These are phyloP conservation scores for Gari tellinella DNA, from an alignment of 2,888 invertebrate species.

Conservation along the genomic window DNA sequence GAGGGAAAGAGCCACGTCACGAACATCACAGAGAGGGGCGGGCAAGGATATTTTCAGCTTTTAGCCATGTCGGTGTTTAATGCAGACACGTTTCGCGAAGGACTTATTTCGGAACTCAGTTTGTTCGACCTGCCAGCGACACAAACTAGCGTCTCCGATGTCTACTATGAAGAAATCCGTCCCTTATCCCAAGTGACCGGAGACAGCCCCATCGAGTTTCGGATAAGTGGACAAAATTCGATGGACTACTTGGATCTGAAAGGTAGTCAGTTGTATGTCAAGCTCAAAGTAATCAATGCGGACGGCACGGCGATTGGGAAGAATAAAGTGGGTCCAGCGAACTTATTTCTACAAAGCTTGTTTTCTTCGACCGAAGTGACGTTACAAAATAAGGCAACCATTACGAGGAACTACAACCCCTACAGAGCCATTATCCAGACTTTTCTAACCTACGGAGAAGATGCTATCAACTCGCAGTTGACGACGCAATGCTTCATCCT, in stretches of 20 bases:
- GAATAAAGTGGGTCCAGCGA: conserved; percentile 17
- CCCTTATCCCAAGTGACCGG: conserved; percentile 30
- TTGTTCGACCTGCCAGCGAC: conserved; percentile 37
- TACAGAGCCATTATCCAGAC: conserved; percentile 18
- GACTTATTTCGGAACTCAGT: conserved; percentile 18
- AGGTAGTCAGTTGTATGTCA: conserved; percentile 18
- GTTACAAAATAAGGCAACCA: conserved; percentile 10
- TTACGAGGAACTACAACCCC: conserved; percentile 18
- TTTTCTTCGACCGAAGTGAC: conserved; percentile 23
- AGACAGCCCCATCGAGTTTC: conserved; percentile 35
- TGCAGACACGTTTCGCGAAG: conserved; percentile 30
- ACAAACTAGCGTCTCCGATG: conserved; percentile 22
- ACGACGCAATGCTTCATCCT: neutral
- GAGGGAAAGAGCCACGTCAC: neutral
- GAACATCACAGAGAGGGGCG: too few relatives aligned
- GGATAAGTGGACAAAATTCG: conserved; percentile 31
- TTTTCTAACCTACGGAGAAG: conserved; percentile 9
- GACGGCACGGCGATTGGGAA: conserved; percentile 11
- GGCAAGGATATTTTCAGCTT: neutral
- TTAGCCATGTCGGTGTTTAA: conserved; percentile 27
- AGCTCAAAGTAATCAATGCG: conserved; percentile 13
- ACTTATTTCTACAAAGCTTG: conserved; percentile 22
- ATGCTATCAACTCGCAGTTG: conserved; percentile 16
- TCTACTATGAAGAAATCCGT: conserved; percentile 29
- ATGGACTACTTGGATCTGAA: conserved; percentile 37